phyloP scores from a whole-genome alignment of 2,797 vertebrate species.

The Ceyx erithaca region DNA sequence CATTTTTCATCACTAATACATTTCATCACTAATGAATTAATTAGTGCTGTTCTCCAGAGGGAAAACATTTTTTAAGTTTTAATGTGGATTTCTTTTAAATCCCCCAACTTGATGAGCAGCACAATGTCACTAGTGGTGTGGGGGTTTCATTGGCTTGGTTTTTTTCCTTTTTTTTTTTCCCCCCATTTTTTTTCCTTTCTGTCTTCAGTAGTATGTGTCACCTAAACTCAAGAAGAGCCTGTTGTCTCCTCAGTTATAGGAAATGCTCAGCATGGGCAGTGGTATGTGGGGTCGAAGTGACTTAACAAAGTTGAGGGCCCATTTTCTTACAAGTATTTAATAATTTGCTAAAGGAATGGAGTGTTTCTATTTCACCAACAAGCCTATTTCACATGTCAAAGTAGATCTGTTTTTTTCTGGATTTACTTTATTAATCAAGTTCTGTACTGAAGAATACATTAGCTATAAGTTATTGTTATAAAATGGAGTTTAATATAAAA shows the following conservation, averaged over 20 bases:
- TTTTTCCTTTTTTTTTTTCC: too few species aligned
- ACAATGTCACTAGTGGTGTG: not conserved
- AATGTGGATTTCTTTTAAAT: conserved; percentile 35
- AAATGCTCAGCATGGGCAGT: not conserved
- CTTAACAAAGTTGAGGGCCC: not conserved
- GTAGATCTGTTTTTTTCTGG: not conserved
- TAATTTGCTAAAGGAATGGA: not conserved
- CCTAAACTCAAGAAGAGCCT: not conserved
- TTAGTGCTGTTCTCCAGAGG: conserved; percentile 23
- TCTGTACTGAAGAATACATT: not conserved
- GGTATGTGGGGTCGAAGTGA: not conserved
- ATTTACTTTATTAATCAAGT: not conserved
- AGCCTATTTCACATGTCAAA: not conserved
- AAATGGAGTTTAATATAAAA: not conserved
- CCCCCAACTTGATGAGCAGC: not conserved
- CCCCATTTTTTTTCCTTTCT: not conserved
- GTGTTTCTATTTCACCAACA: not conserved
- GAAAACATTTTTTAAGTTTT: conserved; percentile 12
- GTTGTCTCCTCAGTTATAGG: not conserved
- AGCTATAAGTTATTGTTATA: not conserved
- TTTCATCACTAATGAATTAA: conserved; percentile 60
- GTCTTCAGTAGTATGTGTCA: not conserved
- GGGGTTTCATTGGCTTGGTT: not conserved
- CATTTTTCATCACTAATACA: conserved; percentile 18
- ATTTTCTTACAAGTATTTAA: not conserved